These are phyloP conservation scores for Parazoanthus darwini DNA, from an alignment of 92 coral and sea anemone genomes.

Conservation along the genomic window DNA sequence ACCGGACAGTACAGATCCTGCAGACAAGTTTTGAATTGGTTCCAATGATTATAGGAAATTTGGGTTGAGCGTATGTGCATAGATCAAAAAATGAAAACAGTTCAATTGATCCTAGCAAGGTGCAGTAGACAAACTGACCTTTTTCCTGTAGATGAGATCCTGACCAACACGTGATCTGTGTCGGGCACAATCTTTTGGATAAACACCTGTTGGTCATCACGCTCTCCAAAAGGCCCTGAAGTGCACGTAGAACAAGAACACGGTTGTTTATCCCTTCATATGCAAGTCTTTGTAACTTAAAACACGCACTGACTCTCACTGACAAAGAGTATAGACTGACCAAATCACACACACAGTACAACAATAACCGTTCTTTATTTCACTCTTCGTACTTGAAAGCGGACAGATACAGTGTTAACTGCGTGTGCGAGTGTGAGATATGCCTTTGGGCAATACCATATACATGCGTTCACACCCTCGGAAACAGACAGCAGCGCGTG, in stretches of 20 bases:
- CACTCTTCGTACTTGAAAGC: no score
- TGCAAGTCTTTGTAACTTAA: neutral
- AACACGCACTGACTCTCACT: no score
- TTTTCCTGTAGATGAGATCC: slow-evolving; percentile 96
- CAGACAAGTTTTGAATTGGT: neutral
- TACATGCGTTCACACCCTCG: no score
- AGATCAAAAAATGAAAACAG: no score
- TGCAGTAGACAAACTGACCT: slow-evolving; percentile 52
- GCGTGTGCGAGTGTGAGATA: no score
- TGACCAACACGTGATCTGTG: slow-evolving; percentile 88
- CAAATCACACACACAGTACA: neutral
- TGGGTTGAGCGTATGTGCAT: no score
- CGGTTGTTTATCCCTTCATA: neutral
- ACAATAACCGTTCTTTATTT: no score
- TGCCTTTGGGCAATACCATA: no score
- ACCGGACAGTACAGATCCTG: slow-evolving; percentile 90
- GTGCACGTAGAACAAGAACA: neutral
- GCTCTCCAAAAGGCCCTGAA: slow-evolving; percentile 97
- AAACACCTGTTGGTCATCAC: slow-evolving; percentile 98
- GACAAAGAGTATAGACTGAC: neutral
- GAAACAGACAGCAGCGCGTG: no score
- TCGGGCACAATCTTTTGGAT: slow-evolving; percentile 97
- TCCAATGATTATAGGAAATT: no score
- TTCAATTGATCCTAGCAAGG: neutral
- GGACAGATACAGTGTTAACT: no score